These are phyloP conservation scores for Rhombomys opimus DNA, from an alignment of 2,113 vertebrate species.

Conservation along the genomic window DNA sequence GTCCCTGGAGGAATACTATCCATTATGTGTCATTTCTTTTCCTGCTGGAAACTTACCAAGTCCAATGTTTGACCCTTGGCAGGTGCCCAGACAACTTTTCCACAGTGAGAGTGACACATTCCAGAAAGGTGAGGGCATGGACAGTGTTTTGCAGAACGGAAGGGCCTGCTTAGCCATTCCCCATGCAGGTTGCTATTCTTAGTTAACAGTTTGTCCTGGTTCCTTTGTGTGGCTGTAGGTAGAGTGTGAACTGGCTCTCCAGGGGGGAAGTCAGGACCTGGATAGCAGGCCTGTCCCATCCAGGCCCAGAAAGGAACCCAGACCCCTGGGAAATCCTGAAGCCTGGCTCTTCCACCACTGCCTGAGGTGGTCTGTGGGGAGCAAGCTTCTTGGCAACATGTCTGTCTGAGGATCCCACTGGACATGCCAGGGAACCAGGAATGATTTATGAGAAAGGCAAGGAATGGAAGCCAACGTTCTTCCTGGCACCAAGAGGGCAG, in stretches of 20 bases:
- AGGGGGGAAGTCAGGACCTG: not conserved
- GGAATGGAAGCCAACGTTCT: not conserved
- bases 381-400: not conserved
- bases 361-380: not conserved
- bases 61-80: not conserved
- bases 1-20: not conserved
- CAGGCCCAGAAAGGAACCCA: not conserved
- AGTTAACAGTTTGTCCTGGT: not conserved
- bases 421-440: not conserved
- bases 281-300: not conserved
- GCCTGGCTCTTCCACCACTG: not conserved
- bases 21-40: not conserved
- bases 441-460: not conserved
- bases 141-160: not conserved
- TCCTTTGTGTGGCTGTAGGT: not conserved
- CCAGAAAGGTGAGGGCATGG: not conserved
- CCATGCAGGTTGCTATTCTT: not conserved
- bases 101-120: not conserved
- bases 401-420: not conserved
- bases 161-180: not conserved
- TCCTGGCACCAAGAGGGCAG: not conserved
- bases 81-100: not conserved
- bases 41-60: not conserved
- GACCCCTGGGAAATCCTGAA: not conserved
- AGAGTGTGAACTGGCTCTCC: not conserved